These are phyloP conservation scores for Noctua fimbriata DNA, from an alignment of 2,888 invertebrate genomes.

Conservation along the genomic window DNA sequence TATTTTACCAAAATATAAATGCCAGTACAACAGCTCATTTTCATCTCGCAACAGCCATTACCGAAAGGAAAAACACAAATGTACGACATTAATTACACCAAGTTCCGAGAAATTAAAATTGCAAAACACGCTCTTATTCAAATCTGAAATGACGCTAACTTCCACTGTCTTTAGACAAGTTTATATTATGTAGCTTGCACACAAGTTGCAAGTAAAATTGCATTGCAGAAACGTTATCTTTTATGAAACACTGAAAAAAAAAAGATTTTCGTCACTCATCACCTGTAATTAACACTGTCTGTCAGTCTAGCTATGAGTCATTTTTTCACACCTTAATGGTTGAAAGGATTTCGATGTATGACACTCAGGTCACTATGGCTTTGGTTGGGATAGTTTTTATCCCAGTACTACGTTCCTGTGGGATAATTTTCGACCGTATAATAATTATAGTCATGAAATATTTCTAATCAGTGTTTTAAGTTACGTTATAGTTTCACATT, in stretches of 20 bases:
- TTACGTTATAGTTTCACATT: neutral
- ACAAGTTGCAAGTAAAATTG: constrained; percentile 7
- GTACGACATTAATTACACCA: constrained; percentile 52
- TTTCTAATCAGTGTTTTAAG: neutral
- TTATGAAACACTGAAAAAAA: neutral
- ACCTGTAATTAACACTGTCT: neutral
- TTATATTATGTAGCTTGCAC: constrained; percentile 25
- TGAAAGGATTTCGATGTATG: neutral
- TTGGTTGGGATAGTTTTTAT: neutral
- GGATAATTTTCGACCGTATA: neutral
- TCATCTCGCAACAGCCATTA: constrained; percentile 35
- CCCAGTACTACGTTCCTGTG: neutral
- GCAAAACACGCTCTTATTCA: constrained; percentile 55
- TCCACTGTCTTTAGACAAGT: constrained; percentile 49
- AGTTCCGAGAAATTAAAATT: constrained; percentile 50
- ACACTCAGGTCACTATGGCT: neutral
- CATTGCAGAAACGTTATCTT: neutral
- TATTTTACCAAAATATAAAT: neutral
- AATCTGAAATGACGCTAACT: constrained; percentile 49
- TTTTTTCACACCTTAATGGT: too few species aligned
- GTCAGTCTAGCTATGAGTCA: neutral
- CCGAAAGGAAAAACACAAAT: constrained; percentile 36
- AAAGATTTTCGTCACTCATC: neutral
- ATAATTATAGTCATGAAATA: neutral
- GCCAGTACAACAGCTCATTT: constrained; percentile 16